These are phyloP conservation scores for Ormyrus nitidulus DNA, from an alignment of 2,888 invertebrate genomes.

Conservation along the genomic window DNA sequence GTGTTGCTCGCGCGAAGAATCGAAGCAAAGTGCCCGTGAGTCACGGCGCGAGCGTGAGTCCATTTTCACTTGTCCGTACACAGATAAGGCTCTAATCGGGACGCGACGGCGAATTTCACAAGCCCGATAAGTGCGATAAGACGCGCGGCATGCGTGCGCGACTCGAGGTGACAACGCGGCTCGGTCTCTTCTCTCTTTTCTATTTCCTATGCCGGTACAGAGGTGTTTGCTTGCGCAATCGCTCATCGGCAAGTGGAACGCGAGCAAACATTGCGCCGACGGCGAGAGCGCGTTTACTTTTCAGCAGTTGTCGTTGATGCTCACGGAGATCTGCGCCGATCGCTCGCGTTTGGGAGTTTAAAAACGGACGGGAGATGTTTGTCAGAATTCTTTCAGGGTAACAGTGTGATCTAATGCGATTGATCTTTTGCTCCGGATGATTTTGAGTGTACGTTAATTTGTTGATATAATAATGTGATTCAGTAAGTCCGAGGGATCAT, in stretches of 20 bases:
- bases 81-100: conserved; percentile 47
- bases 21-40: conserved; percentile 40
- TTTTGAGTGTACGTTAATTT: too few species aligned
- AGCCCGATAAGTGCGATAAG: conserved; percentile 48
- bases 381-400: too few species aligned
- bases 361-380: too few species aligned
- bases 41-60: conserved; percentile 15
- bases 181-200: conserved; percentile 1
- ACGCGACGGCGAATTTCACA: conserved; percentile 34
- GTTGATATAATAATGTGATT: too few species aligned
- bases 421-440: too few species aligned
- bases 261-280: conserved; percentile 15
- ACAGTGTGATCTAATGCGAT: too few species aligned
- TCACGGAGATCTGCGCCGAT: too few species aligned
- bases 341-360: too few species aligned
- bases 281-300: not conserved
- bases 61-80: conserved; percentile 29
- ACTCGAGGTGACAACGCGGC: conserved; percentile 16
- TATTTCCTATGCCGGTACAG: conserved; percentile 1
- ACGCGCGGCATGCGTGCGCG: not conserved
- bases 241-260: conserved; percentile 17
- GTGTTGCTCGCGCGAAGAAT: conserved; percentile 2
- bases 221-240: conserved; percentile 12
- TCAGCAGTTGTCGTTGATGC: too few species aligned
- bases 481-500: too few species aligned